These are phyloP conservation scores for Scaptomyza hsui DNA, from an alignment of 1,140 invertebrate species.

Conservation along the genomic window DNA sequence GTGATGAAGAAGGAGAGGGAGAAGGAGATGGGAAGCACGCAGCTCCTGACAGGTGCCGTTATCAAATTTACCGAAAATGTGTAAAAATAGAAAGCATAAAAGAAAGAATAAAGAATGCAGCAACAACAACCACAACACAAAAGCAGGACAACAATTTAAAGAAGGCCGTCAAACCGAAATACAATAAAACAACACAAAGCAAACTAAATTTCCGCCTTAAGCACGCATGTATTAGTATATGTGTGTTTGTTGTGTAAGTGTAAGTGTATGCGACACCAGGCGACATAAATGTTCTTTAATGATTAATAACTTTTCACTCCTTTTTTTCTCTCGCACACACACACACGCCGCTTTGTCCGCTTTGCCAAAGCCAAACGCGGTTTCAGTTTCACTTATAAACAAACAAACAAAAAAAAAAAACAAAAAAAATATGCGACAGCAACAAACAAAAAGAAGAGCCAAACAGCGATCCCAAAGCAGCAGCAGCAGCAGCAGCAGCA, in stretches of 20 bases:
- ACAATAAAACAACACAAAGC: constrained; percentile 34
- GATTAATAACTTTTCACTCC: constrained; percentile 79
- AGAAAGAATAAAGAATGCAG: constrained; percentile 16
- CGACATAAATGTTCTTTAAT: constrained; percentile 77
- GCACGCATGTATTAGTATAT: constrained; percentile 33
- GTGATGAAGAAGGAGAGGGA: constrained; percentile 1
- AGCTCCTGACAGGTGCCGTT: constrained; percentile 28
- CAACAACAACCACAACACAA: constrained; percentile 1
- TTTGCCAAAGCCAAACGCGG: constrained; percentile 40
- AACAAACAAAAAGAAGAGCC: constrained; percentile 4
- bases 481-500: background rate
- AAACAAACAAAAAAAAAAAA: constrained; percentile 42
- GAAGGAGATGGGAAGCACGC: background rate
- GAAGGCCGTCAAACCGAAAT: constrained; percentile 29
- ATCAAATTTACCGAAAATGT: constrained; percentile 18
- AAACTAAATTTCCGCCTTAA: constrained; percentile 68
- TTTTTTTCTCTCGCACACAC: constrained; percentile 61
- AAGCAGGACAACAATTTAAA: constrained; percentile 25
- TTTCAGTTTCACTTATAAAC: constrained; percentile 70
- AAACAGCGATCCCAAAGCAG: background rate
- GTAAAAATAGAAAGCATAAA: constrained; percentile 16
- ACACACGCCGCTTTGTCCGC: constrained; percentile 21
- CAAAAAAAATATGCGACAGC: too few relatives aligned
- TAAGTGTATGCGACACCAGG: constrained; percentile 55
- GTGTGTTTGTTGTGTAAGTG: constrained; percentile 19